Evolutionary conservation across 2,113 vertebrate species (phyloP), one percentile per base, ranked within the genome.

Genomic region (Chloroceryle aenea): DNA sequence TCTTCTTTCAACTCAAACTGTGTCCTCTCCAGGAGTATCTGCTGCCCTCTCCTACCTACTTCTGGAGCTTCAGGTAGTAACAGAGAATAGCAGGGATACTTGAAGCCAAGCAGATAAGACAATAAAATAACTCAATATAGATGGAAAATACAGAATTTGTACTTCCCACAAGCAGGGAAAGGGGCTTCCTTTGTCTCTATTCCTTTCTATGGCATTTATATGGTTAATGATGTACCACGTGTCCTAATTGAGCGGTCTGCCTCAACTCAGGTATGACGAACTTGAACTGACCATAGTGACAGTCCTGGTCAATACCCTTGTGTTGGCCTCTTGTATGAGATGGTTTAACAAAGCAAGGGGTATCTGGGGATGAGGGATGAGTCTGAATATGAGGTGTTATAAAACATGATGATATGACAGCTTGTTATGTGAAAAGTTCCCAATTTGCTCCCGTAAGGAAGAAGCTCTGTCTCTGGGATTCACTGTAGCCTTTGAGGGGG

Each of bases 321-420:
- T n/a, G 5, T 7, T 20, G 13, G 1, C 6, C 5, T 67, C 2
- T n/a, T 59, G 0, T 5, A 9, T 1, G 2, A 25, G 12, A 5
- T 64, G 12, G 1, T 36, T 91, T 67, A 22, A 63, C 47, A 58
- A 13, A 87, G 10, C 38, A 71, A 32, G 14, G 7, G 2, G 26
- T 12, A 18, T 40, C 10, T 34, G 38, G 17, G 9, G 2, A 4
- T 6, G 9, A 42, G n/a, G 38, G 18, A 29, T 38, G 8, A 8
- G 4, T 56, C 45, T 68, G 43, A 85, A 63, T 32, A 8, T 0
- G 17, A 58, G 8, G 10, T 89, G 8, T 2, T 38, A 10, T 1
- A 19, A 58, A 5, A 32, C 36, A 36, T 67, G 27, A n/a, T 20
- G 17, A 26, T 63, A 62, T 17, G 22, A 29, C 7, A 38, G n/a